These are phyloP conservation scores for Octomys mimax DNA, from an alignment of 2,797 vertebrate genomes.

Conservation along the genomic window DNA sequence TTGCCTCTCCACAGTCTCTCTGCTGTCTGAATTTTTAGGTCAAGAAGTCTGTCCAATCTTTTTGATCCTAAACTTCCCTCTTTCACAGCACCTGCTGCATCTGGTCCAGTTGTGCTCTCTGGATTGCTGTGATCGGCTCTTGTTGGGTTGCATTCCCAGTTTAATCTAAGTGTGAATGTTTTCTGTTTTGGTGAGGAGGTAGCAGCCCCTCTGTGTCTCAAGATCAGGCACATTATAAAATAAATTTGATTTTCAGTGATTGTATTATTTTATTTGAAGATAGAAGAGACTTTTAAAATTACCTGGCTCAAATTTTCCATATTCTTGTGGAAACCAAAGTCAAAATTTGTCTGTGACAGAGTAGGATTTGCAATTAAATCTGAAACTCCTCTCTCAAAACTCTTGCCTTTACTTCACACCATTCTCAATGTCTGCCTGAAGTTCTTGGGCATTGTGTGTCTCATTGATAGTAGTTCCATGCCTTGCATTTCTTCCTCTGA, in stretches of 20 bases:
- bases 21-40: neutral
- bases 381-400: neutral
- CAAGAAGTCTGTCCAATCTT: neutral
- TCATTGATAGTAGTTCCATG: neutral
- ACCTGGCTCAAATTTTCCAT: neutral
- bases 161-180: neutral
- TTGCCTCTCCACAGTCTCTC: neutral
- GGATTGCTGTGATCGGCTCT: neutral
- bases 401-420: neutral
- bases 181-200: neutral
- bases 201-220: neutral
- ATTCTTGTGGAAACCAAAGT: slow-evolving; percentile 30
- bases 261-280: neutral
- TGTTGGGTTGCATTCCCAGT: neutral
- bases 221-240: neutral
- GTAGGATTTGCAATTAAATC: neutral
- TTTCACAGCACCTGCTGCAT: neutral
- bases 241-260: neutral
- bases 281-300: neutral
- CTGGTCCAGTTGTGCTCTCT: neutral
- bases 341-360: neutral
- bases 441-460: fast-evolving
- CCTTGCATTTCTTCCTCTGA: neutral
- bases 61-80: neutral
- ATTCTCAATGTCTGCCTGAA: neutral